Percentiles rank a stretch among this genome's conserved stretches.
phyloP scores from a whole-genome alignment of 2,888 invertebrate genomes.

The Brachypalpus laphriformis region DNA sequence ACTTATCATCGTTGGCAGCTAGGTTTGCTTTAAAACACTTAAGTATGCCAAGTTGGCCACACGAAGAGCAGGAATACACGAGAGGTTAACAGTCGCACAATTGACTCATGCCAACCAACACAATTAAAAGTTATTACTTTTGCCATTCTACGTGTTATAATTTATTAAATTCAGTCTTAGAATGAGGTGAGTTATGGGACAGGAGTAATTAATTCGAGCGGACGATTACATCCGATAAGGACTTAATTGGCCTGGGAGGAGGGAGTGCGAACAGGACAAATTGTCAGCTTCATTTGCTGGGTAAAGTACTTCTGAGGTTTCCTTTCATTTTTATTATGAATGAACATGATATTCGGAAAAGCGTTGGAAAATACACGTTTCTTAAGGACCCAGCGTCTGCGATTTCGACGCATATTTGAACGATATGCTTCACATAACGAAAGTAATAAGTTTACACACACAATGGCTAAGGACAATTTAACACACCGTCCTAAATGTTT shows the following conservation, averaged over 20 bases:
- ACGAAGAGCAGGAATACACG: not conserved
- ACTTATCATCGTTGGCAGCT: not conserved
- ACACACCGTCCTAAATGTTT: too few species aligned
- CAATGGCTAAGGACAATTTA: too few species aligned
- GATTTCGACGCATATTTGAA: too few species aligned
- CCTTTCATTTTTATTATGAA: not conserved
- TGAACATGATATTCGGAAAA: not conserved
- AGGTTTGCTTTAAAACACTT: conserved; percentile 14
- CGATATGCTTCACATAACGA: too few species aligned
- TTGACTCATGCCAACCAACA: conserved; percentile 10
- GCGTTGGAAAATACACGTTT: too few species aligned
- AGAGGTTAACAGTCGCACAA: conserved; percentile 6
- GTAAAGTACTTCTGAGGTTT: not conserved
- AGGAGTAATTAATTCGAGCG: conserved; percentile 17
- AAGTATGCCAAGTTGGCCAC: not conserved
- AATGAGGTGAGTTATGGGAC: not conserved
- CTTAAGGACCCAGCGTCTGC: too few species aligned
- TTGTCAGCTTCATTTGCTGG: not conserved
- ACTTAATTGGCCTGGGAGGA: not conserved
- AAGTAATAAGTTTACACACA: too few species aligned
- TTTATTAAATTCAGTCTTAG: conserved; percentile 21
- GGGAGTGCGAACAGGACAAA: not conserved
- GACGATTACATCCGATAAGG: conserved; percentile 10
- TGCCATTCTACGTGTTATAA: conserved; percentile 2
- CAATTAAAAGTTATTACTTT: conserved; percentile 14